Percentiles rank a stretch among this genome's conserved stretches.
Evolutionary conservation across 2,797 vertebrate genomes (phyloP).

Genomic region (Betta splendens): DNA sequence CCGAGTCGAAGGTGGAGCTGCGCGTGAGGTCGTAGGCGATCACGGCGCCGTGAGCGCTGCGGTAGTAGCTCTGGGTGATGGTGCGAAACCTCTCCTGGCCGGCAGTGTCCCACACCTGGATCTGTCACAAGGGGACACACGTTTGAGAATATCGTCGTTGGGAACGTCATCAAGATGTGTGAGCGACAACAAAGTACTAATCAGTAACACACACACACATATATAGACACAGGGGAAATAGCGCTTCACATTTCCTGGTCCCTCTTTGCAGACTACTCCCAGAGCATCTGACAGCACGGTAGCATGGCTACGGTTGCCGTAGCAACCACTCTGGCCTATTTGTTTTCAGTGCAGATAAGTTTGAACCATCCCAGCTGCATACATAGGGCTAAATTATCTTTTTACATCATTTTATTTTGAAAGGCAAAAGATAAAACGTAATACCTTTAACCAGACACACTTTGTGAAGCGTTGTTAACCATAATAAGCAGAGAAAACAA

Average conservation of each 20-base stretch:
- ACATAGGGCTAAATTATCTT: neutral
- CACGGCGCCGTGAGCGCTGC: constrained; percentile 92
- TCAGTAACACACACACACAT: constrained; percentile 1
- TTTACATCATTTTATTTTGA: too few relatives aligned
- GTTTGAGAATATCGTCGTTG: too few relatives aligned
- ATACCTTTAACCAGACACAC: too few relatives aligned
- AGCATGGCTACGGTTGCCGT: constrained; percentile 50
- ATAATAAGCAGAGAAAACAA: too few relatives aligned
- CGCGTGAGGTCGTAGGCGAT: constrained; percentile 94
- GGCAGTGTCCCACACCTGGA: constrained; percentile 95
- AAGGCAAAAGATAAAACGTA: too few relatives aligned
- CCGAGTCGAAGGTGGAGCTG: constrained; percentile 87
- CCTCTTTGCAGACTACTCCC: constrained; percentile 40
- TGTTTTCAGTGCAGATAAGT: constrained; percentile 9
- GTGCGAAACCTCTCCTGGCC: constrained; percentile 95
- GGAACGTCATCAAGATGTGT: too few relatives aligned
- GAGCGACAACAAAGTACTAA: too few relatives aligned
- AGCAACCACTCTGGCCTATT: constrained; percentile 19
- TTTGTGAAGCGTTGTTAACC: too few relatives aligned
- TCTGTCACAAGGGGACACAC: too few relatives aligned
- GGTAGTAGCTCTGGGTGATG: constrained; percentile 95
- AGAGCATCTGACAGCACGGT: constrained; percentile 26
- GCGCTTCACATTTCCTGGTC: constrained; percentile 10
- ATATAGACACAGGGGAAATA: constrained; percentile 2
- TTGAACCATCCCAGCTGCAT: too few relatives aligned